Base-by-base conservation (phyloP, 2,888 invertebrate genomes). In the Eudemis profundana region DNA sequence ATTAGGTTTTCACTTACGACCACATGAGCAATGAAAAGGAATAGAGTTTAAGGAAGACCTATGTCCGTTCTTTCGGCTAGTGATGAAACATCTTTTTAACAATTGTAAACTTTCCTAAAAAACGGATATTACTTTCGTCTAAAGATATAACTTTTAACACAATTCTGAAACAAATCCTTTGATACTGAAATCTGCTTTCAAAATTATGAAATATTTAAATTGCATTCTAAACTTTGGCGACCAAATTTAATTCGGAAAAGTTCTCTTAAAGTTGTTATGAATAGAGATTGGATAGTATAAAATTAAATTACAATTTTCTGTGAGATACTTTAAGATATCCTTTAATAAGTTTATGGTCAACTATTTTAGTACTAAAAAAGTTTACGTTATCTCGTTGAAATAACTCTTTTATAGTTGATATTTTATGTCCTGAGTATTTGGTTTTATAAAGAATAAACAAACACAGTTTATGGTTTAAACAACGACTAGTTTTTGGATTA, bases 141-240 rank as follows among this genome's bases (percentile, higher is more conserved):
- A n/a, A 4, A 47, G 46, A n/a, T 23, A 21, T 21, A 46, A n/a
- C 27, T 47, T 27, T 49, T 29, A 49, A 49, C 17, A 33, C 3
- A 17, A 17, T 23, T 17, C 4, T 10, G 10, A 27, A 54, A 17
- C n/a, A 23, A 47, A 4, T 23, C 17, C 17, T 44, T 42, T 29
- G 42, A 29, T 0, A 17, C 15, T 47, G 4, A 49, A 29, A 50
- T 14, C 19, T 23, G 17, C 19, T 33, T 44, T 21, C 8, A 40
- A 40, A 15, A 54, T 40, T 15, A 54, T 53, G 2, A 23, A 23
- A 15, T 40, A 19, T 54, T 40, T 40, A 40, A 10, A 23, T 40
- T 5, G 23, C 40, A 40, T 54, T 23, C 23, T 40, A 40, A 51
- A 51, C 33, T 51, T 50, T 19, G 36, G 33, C 51, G 10, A 36